Evolutionary conservation across 2,113 vertebrate genomes (phyloP).

Genomic region (Sebastes fasciatus): DNA sequence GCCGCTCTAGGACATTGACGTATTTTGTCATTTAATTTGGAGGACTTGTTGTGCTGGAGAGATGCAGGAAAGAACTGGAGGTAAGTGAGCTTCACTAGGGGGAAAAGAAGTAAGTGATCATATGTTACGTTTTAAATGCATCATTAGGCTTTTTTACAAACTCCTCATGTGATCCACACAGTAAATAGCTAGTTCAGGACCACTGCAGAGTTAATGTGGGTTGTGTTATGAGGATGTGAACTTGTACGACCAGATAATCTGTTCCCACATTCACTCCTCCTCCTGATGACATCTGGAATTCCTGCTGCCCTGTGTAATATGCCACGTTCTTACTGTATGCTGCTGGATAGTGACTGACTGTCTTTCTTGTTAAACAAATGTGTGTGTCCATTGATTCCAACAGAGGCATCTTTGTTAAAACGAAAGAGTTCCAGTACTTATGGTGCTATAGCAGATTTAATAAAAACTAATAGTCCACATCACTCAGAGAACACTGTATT

Average conservation of each 20-base stretch:
- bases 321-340: background rate
- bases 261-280: background rate
- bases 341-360: background rate
- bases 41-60: conserved; percentile 2
- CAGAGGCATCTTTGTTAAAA: background rate
- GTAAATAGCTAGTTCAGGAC: background rate
- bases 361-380: background rate
- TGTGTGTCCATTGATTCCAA: background rate
- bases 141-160: background rate
- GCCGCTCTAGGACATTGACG: background rate
- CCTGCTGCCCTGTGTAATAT: conserved; percentile 1
- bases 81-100: background rate
- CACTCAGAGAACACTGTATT: background rate
- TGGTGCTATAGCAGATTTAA: background rate
- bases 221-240: background rate
- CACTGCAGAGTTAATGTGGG: background rate
- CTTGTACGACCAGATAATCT: conserved; percentile 8
- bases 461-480: background rate
- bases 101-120: background rate
- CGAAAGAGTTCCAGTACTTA: background rate
- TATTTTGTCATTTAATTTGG: background rate
- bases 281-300: background rate
- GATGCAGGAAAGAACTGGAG: background rate
- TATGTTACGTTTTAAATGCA: background rate
- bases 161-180: background rate